Base-by-base conservation (phyloP, 2,797 vertebrate genomes). In the Chelidonichthys spinosus region DNA sequence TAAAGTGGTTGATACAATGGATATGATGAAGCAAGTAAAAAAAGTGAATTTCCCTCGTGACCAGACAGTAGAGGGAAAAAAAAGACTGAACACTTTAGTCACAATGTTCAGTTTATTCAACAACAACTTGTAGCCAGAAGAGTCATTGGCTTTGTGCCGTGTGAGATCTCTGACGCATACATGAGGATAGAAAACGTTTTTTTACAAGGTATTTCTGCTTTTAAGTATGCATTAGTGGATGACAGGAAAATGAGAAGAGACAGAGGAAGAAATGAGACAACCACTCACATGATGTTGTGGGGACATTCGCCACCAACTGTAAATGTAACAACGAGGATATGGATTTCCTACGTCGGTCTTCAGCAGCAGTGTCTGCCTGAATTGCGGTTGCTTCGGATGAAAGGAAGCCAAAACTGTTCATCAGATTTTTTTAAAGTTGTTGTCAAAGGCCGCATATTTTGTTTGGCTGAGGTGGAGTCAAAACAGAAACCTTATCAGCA, bases 401-500 rank as follows among this genome's bases (percentile, higher is more conserved):
- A 81, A 53, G 37, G 63, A 76, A 78, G 40, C 43, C 46, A 15
- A 46, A 74, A 7, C 11, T 40, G 18, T 59, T 84, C 11, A 70
- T 81, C 75, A 59, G 18, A 32, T 42, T 72, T 76, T 64, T 39
- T 74, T 42, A 18, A 44, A 44, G 60, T 80, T 70, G 78, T 81
- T 61, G 79, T 72, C 71, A 66, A 66, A 17, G 2, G 64, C 72
- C 56, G 70, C 77, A 65, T 83, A 59, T 70, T 85, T 79, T 39
- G 44, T 42, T 63, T 76, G 50, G 43, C 33, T 42, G 63, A 86
- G 90, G 89, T 73, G 85, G 85, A 87, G 88, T 81, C 72, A 4
- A 74, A 63, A 79, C 76, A 60, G 77, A 81, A 78, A 63, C 69
- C 85, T 92, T 90, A 92, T 91, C 89, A 86, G 83, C 68, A 2